A percentile compares a stretch with the other conserved stretches of the same genome.
phyloP scores from a whole-genome alignment of 2,113 vertebrate genomes.

The Festucalex cinctus region DNA sequence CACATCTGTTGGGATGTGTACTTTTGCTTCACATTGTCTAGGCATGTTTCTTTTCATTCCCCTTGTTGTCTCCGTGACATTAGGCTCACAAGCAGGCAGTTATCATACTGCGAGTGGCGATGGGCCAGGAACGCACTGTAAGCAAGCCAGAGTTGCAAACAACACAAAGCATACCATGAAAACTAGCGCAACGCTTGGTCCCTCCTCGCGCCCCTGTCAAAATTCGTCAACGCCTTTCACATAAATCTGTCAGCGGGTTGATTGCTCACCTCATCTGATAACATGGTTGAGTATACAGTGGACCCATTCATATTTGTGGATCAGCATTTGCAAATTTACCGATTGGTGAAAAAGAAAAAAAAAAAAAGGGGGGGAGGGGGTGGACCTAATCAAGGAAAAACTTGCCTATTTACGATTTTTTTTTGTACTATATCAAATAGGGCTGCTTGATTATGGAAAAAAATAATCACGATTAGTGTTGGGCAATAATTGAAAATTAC shows the following conservation, averaged over 20 bases:
- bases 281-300: constrained; percentile 16
- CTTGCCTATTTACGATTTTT: too few relatives aligned
- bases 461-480: too few relatives aligned
- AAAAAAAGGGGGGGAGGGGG: too few relatives aligned
- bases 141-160: constrained; percentile 33
- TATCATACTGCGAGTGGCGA: constrained; percentile 45
- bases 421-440: too few relatives aligned
- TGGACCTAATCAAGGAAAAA: too few relatives aligned
- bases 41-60: constrained; percentile 64
- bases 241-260: constrained; percentile 12
- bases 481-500: too few relatives aligned
- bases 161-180: constrained; percentile 21
- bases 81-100: constrained; percentile 32
- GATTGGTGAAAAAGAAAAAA: too few relatives aligned
- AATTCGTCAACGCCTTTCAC: constrained; percentile 2
- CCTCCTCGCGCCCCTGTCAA: constrained; percentile 1
- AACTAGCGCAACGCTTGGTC: constrained; percentile 1
- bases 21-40: constrained; percentile 57
- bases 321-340: too few relatives aligned
- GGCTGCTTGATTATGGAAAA: too few relatives aligned
- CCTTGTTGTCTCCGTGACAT: constrained; percentile 51
- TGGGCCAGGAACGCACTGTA: constrained; percentile 45
- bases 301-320: not conserved
- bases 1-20: constrained; percentile 62
- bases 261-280: not conserved